Evolutionary conservation across 2,113 vertebrate genomes (phyloP), one percentile per base, ranked within the genome.

Genomic region (Mesembrinibis cayennensis): DNA sequence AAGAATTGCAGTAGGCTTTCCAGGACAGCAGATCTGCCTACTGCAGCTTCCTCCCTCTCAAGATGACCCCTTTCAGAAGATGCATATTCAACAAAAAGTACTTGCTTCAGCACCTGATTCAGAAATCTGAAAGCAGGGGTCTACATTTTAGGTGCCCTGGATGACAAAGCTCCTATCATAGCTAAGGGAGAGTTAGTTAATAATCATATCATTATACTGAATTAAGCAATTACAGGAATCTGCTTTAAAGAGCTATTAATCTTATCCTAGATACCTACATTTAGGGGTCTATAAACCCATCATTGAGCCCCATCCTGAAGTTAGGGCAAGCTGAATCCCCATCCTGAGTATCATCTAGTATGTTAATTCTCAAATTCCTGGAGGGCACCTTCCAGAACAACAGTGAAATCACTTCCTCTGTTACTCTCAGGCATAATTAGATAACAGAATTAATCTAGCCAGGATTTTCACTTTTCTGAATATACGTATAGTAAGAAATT

Each of bases 11-110:
- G 45, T 8, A 82, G 81, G 53, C 49, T 91, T 91, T 89, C 72
- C 96, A 93, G 80, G 80, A 86, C 18, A 92, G 76, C 52, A 78
- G 36, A 92, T 91, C 34, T 91, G 85, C 49, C 73, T 87, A 76
- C 52, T 61, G 80, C 69, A 94, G 90, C 66, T 84, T 65, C 58
- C 21, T 79, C 26, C 44, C 49, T 32, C n/a, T 62, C 30, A 82
- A 82, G 70, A 87, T 61, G 77, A 82, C 56, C 70, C 45, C 73
- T 89, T 89, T 52, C 78, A 89, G 34, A 94, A 93, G 66, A 82
- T 6, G 32, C 6, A 82, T 61, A 82, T 61, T 87, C 73, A 61
- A 82, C 66, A 76, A 85, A 92, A 93, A 95, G 7, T 16, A 74
- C 52, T 94, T 86, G 63, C 93, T 89, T 83, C 30, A 94, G 81